Evolutionary conservation across 2,888 invertebrate species (phyloP), one percentile per base, ranked within the genome.

Genomic region (Bellardia bayeri): DNA sequence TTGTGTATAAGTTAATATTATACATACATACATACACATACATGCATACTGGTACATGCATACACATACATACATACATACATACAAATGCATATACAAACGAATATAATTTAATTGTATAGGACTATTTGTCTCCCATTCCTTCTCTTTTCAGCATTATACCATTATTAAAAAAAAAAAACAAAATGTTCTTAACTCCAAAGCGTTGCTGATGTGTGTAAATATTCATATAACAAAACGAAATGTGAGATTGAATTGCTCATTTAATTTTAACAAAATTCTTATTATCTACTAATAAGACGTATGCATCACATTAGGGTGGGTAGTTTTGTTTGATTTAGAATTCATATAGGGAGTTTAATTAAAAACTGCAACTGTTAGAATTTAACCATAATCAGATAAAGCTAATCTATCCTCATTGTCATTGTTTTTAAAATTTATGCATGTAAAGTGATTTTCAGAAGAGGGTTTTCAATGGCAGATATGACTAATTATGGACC

Each of bases 161-260:
- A 61, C 33, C 3, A 61, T 2, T 58, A 23, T 13, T 23, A 30
- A 14, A 58, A 63, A 14, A 14, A 42, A 42, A 14, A 33, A 40
- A 40, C n/a, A n/a, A 37, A 37, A 56, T 23, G 2, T 37, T 69
- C n/a, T 33, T n/a, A 42, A 72, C 2, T 30, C 40, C 16, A 51
- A 54, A 37, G 58, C 51, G 23, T 37, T 42, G 64, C 40, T 80
- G 58, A 42, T 54, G 71, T 72, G 61, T 63, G 58, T 64, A 80
- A 80, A 71, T 80, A 80, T 51, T 61, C 37, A 23, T 13, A 79
- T 61, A 63, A 72, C 40, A 33, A 30, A n/a, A 30, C 14, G 63
- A 64, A 40, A 51, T 71, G 63, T 37, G 16, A 61, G 61, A 37
- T 69, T 80, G 71, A 80, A 80, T 71, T 80, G 80, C 71, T 63